Conservation (phyloP, 2,888 invertebrate species). For the Scrobipalpa costella region DNA sequence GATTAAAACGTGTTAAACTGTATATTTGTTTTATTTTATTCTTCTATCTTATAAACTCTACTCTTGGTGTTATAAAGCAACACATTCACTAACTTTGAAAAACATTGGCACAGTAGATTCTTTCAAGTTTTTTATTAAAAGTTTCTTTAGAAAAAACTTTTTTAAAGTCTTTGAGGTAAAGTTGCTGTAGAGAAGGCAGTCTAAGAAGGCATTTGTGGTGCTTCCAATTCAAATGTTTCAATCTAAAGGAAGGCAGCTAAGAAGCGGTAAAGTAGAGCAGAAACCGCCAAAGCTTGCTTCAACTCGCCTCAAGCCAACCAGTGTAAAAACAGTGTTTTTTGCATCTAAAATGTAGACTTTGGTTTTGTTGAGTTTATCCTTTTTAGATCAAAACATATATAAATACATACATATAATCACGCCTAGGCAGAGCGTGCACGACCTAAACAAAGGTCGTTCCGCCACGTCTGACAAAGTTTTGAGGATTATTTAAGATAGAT, state of each 20-base stretch:
- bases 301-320: not conserved
- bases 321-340: not conserved
- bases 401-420: too few relatives aligned
- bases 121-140: not conserved
- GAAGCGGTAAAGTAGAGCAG: conserved; percentile 22
- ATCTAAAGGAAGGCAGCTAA: conserved; percentile 25
- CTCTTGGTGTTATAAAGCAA: not conserved
- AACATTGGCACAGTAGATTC: not conserved
- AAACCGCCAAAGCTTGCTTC: conserved; percentile 4
- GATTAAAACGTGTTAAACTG: too few relatives aligned
- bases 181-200: not conserved
- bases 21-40: too few relatives aligned
- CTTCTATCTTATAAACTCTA: too few relatives aligned
- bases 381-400: not conserved
- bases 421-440: not conserved
- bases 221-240: conserved; percentile 21
- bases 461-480: too few relatives aligned
- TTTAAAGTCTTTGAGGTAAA: conserved; percentile 11
- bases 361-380: not conserved
- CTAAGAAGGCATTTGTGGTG: conserved; percentile 17
- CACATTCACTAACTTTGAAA: not conserved
- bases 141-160: conserved; percentile 6
- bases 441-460: too few relatives aligned
- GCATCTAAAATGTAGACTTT: not conserved
- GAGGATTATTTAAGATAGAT: too few relatives aligned